A percentile compares a stretch with the other conserved stretches of the same genome.
These are phyloP conservation scores for Cossypha niveicapilla DNA, from an alignment of 2,797 vertebrate genomes.

Conservation along the genomic window DNA sequence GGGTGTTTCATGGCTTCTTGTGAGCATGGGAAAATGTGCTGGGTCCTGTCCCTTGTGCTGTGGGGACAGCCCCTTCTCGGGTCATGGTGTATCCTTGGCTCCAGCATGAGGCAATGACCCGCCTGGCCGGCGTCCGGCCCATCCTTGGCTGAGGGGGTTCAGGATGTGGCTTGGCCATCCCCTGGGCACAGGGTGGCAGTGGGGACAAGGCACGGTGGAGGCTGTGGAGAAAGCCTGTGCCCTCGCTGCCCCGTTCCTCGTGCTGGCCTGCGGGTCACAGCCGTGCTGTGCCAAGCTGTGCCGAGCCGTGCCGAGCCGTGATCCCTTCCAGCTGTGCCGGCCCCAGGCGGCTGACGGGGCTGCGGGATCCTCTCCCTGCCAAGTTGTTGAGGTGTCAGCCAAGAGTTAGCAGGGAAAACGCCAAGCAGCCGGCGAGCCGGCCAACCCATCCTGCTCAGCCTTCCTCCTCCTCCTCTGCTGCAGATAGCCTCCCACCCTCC, in stretches of 20 bases:
- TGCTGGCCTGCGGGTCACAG: not conserved
- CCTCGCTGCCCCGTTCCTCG: not conserved
- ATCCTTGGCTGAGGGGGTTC: fast-evolving
- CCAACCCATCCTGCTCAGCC: slow-evolving; percentile 19
- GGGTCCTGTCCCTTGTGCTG: not conserved
- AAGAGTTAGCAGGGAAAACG: slow-evolving; percentile 65
- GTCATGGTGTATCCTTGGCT: not conserved
- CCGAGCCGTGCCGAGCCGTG: not conserved
- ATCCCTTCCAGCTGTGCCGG: slow-evolving; percentile 65
- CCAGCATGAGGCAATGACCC: not conserved
- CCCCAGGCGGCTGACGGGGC: slow-evolving; percentile 45
- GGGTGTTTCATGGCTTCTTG: slow-evolving; percentile 19
- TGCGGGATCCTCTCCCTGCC: slow-evolving; percentile 50
- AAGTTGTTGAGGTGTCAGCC: slow-evolving; percentile 62
- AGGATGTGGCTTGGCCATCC: not conserved
- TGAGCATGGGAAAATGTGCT: slow-evolving; percentile 26
- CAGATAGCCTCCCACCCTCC: not conserved
- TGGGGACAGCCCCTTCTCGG: not conserved
- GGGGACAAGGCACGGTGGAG: fast-evolving
- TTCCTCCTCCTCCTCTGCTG: not conserved
- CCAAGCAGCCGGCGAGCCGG: slow-evolving; percentile 19
- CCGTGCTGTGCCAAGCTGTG: not conserved
- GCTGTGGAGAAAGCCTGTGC: fast-evolving
- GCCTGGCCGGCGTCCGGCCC: not conserved
- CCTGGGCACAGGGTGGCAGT: fast-evolving